Conservation (phyloP, 2,797 vertebrate species). For the Onychomys torridus region DNA sequence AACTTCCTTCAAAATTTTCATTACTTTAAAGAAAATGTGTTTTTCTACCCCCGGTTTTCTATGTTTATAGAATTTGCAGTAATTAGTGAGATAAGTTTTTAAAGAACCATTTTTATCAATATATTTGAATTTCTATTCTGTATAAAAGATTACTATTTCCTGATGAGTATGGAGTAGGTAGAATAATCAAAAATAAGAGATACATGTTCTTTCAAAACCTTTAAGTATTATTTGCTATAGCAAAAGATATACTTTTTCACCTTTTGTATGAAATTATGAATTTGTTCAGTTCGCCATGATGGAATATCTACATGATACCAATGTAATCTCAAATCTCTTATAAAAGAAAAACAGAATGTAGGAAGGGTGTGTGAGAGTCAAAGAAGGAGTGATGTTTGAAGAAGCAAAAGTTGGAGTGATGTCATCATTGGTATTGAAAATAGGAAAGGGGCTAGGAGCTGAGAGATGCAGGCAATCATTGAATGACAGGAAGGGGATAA, state of each 20-base stretch:
- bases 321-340: not conserved
- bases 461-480: not conserved
- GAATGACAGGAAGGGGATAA: not conserved
- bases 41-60: not conserved
- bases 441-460: not conserved
- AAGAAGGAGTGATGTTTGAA: not conserved
- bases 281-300: not conserved
- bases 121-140: not conserved
- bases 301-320: not conserved
- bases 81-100: not conserved
- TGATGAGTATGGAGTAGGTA: not conserved
- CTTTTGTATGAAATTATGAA: not conserved
- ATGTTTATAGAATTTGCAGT: not conserved
- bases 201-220: not conserved
- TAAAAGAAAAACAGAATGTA: not conserved
- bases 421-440: not conserved
- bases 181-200: not conserved
- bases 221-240: not conserved
- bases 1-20: slow-evolving; percentile 41
- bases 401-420: not conserved
- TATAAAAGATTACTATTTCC: not conserved
- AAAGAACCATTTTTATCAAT: not conserved
- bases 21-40: slow-evolving; percentile 36
- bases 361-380: not conserved
- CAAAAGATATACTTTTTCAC: not conserved